phyloP scores from a whole-genome alignment of 2,888 invertebrate genomes.

The Muscina levida region DNA sequence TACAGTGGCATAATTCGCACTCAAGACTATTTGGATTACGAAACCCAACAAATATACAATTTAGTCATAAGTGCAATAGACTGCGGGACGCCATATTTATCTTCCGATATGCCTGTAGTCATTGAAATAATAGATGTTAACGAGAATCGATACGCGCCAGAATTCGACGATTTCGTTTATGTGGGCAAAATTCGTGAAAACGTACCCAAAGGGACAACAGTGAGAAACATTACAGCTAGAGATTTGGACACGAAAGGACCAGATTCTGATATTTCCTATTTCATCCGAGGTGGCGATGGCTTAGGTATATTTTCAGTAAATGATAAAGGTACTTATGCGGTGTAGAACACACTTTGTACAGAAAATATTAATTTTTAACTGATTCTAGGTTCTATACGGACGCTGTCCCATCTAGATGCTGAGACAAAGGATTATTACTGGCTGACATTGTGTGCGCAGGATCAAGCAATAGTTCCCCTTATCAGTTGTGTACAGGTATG shows the following conservation, averaged over 20 bases:
- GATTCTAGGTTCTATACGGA: slow-evolving; percentile 89
- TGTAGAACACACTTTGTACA: background rate
- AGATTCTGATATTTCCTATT: slow-evolving; percentile 91
- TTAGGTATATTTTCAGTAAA: slow-evolving; percentile 95
- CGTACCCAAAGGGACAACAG: slow-evolving; percentile 87
- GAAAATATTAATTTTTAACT: background rate
- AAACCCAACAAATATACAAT: slow-evolving; percentile 93
- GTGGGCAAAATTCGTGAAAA: slow-evolving; percentile 90
- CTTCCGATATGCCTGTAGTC: slow-evolving; percentile 89
- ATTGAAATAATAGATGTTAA: slow-evolving; percentile 96
- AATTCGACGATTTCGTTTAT: slow-evolving; percentile 90
- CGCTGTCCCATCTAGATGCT: slow-evolving; percentile 91
- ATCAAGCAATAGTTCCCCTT: slow-evolving; percentile 92
- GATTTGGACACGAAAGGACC: slow-evolving; percentile 91
- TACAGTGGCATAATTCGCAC: slow-evolving; percentile 93
- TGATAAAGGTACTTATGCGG: slow-evolving; percentile 84
- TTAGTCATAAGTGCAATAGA: slow-evolving; percentile 92
- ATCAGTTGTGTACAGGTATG: slow-evolving; percentile 91
- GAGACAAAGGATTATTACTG: slow-evolving; percentile 94
- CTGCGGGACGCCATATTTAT: slow-evolving; percentile 89
- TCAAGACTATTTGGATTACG: slow-evolving; percentile 90
- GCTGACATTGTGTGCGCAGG: slow-evolving; percentile 96
- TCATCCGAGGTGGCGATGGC: slow-evolving; percentile 93
- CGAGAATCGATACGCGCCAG: slow-evolving; percentile 92
- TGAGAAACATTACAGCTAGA: slow-evolving; percentile 88